phyloP scores from a whole-genome alignment of 1,140 invertebrate genomes.

The Bombus difficillimus region DNA sequence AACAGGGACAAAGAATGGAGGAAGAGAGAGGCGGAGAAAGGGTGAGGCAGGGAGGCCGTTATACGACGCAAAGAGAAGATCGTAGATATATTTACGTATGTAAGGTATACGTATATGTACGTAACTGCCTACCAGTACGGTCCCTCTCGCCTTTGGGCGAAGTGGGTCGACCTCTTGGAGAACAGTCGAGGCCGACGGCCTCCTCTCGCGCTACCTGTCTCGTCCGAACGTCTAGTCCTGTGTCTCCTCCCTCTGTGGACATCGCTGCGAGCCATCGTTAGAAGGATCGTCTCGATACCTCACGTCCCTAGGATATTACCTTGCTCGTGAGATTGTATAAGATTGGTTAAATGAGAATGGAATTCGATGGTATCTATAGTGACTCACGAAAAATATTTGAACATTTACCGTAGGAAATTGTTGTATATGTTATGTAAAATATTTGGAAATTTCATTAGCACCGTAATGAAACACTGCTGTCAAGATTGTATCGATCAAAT shows the following conservation, averaged over 20 bases:
- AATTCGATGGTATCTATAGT: background rate
- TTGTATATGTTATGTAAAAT: background rate
- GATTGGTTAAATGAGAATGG: background rate
- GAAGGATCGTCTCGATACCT: background rate
- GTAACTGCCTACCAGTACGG: conserved; percentile 69
- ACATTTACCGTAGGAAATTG: background rate
- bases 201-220: conserved; percentile 61
- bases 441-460: too few relatives aligned
- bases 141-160: conserved; percentile 77
- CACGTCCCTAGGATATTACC: background rate
- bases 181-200: conserved; percentile 74
- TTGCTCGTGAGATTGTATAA: background rate
- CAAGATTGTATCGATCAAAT: too few relatives aligned
- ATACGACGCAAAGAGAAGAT: conserved; percentile 58
- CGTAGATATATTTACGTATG: conserved; percentile 62
- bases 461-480: too few relatives aligned
- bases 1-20: background rate
- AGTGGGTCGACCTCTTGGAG: conserved; percentile 76
- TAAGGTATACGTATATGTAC: conserved; percentile 58
- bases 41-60: conserved; percentile 51
- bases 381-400: too few relatives aligned
- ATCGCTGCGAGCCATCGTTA: background rate
- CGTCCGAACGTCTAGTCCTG: conserved; percentile 55
- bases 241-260: conserved; percentile 55
- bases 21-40: conserved; percentile 45